Evolutionary conservation across 2,113 vertebrate genomes (phyloP).

Genomic region (Rattus rattus): DNA sequence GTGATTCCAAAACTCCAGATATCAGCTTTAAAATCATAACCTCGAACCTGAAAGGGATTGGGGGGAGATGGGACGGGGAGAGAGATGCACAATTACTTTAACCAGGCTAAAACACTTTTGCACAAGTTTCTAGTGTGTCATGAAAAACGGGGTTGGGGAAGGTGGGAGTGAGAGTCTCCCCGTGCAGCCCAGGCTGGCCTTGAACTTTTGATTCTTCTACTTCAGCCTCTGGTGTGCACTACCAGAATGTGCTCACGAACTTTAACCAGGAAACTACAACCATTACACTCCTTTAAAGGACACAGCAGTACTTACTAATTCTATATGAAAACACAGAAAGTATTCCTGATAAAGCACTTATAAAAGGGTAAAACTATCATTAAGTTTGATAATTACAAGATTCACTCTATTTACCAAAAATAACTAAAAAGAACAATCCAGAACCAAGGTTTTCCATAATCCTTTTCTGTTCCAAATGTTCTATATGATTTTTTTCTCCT

Average conservation of each 20-base stretch:
- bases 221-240: neutral
- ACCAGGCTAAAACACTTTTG: neutral
- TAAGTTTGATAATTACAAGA: slow-evolving; percentile 31
- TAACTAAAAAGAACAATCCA: neutral
- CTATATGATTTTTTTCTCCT: neutral
- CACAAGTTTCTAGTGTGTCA: slow-evolving; percentile 18
- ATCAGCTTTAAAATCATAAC: slow-evolving; percentile 99
- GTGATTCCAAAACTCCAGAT: slow-evolving; percentile 99
- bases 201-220: neutral
- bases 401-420: neutral
- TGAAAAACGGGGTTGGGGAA: neutral
- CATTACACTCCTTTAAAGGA: neutral
- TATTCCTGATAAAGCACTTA: slow-evolving; percentile 25
- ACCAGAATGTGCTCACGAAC: neutral
- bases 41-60: slow-evolving; percentile 90
- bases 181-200: neutral
- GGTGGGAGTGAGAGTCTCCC: neutral
- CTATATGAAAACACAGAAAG: slow-evolving; percentile 33
- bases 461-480: slow-evolving; percentile 16
- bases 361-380: neutral
- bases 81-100: neutral
- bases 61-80: neutral
- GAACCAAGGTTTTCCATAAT: neutral
- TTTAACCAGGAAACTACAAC: slow-evolving; percentile 13
- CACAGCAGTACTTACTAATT: slow-evolving; percentile 31